A percentile compares a stretch with the other conserved stretches of the same genome.
These are phyloP conservation scores for Cephus runcator DNA, from an alignment of 2,888 invertebrate genomes.

Conservation along the genomic window DNA sequence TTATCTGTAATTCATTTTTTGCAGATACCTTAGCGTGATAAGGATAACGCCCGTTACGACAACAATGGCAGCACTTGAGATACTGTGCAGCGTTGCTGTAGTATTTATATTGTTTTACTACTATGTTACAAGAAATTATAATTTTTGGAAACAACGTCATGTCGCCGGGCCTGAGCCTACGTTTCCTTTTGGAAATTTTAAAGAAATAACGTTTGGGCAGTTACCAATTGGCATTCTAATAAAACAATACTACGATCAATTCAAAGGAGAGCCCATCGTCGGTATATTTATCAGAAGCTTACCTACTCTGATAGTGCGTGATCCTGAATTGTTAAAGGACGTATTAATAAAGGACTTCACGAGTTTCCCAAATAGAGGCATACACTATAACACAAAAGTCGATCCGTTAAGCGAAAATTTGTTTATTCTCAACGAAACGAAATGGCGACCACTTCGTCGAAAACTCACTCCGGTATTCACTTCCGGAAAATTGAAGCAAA, in stretches of 20 bases:
- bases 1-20: too few species aligned
- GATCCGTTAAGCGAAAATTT: slow-evolving; percentile 60
- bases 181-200: neutral
- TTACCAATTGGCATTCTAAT: neutral
- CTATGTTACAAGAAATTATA: slow-evolving; percentile 15
- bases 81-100: neutral
- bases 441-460: slow-evolving; percentile 65
- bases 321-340: slow-evolving; percentile 26
- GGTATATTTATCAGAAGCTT: neutral
- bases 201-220: neutral
- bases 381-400: slow-evolving; percentile 23
- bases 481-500: slow-evolving; percentile 66
- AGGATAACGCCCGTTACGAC: too few species aligned
- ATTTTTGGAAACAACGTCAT: slow-evolving; percentile 29
- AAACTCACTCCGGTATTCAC: slow-evolving; percentile 67
- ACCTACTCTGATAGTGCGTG: slow-evolving; percentile 23
- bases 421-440: slow-evolving; percentile 55
- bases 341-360: slow-evolving; percentile 29
- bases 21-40: too few species aligned
- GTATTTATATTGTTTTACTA: slow-evolving; percentile 17
- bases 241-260: neutral
- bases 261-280: neutral
- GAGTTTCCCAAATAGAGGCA: slow-evolving; percentile 28
- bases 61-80: neutral
- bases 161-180: slow-evolving; percentile 8